Evolutionary conservation across 2,797 vertebrate species (phyloP), one percentile per base, ranked within the genome.

Genomic region (Pelobates cultripes): DNA sequence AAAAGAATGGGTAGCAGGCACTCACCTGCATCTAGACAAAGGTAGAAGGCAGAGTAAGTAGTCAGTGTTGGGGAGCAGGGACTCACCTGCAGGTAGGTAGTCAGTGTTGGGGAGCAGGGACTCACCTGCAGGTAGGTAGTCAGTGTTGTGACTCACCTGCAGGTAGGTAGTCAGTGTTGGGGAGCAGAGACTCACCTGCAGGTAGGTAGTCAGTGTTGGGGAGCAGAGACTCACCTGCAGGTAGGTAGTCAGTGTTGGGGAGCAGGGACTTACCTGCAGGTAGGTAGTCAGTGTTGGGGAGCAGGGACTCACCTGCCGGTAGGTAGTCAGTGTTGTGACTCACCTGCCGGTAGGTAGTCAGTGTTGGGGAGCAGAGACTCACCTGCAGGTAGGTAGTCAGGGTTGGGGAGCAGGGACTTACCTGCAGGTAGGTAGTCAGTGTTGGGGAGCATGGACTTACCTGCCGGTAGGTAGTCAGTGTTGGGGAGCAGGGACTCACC

Each of bases 221-320:
- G 47, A 7, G 4, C 40, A 10, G 57, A 2, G 14, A 61, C 4
- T 60, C 60, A 61, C 45, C 45, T 42, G n/a, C 9, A 71, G n/a
- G 70, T 43, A 53, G 70, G 70, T 41, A 71, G 77, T 0, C 41
- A 41, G 43, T 47, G 28, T 28, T 28, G 28, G 28, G 28, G 28
- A 28, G 28, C 4, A 57, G 43, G 43, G 42, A 77, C 60, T 82
- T 68, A 82, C 80, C 68, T 77, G 68, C 74, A 67, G 80, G 68
- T 40, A 68, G 28, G 53, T 28, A 28, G 28, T 28, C 28, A 28
- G 28, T 5, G 45, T 5, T 61, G 3, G 71, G 41, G 28, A 7
- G 4, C 51, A 14, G 51, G 7, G 51, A 53, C 7, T 55, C 57
- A 53, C 45, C 45, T 42, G 12, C 9, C 51, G n/a, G 70, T 47